Evolutionary conservation across 2,888 invertebrate genomes (phyloP).

Genomic region (Sclerodermus sp.): DNA sequence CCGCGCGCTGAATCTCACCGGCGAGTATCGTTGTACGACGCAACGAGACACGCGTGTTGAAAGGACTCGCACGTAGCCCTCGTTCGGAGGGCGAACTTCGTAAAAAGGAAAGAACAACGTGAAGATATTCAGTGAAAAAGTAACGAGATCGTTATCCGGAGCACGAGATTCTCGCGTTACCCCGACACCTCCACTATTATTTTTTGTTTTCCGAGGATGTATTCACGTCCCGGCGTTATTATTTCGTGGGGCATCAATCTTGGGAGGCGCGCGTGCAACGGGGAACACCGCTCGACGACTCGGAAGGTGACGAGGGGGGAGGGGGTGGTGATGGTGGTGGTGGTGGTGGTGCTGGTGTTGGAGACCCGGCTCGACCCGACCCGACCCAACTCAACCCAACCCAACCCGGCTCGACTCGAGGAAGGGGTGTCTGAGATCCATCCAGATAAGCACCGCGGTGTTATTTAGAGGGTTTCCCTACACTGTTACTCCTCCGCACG

Average conservation of each 20-base stretch:
- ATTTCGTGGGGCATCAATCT: neutral
- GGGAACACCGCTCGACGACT: no score
- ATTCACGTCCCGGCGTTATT: neutral
- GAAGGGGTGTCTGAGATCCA: conserved; percentile 27
- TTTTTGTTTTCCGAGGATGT: neutral
- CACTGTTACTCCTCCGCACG: conserved; percentile 45
- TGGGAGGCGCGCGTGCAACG: neutral
- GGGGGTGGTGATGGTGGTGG: no score
- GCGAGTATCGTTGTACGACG: no score
- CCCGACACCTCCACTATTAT: conserved; percentile 1
- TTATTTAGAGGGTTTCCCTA: conserved; percentile 43
- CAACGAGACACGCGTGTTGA: no score
- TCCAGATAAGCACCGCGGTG: conserved; percentile 23
- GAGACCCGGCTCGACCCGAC: no score
- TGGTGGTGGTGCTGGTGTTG: no score
- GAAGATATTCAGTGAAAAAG: conserved; percentile 8
- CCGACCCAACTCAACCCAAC: no score
- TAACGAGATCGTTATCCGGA: conserved; percentile 8
- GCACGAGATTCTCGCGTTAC: conserved; percentile 1
- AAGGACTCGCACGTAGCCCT: no score
- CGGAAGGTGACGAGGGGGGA: no score
- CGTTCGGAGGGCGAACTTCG: no score
- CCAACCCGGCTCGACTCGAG: neutral
- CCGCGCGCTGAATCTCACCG: no score
- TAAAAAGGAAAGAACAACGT: conserved; percentile 3